Base-by-base conservation (phyloP, 2,797 vertebrate species). In the Dipus sagitta region DNA sequence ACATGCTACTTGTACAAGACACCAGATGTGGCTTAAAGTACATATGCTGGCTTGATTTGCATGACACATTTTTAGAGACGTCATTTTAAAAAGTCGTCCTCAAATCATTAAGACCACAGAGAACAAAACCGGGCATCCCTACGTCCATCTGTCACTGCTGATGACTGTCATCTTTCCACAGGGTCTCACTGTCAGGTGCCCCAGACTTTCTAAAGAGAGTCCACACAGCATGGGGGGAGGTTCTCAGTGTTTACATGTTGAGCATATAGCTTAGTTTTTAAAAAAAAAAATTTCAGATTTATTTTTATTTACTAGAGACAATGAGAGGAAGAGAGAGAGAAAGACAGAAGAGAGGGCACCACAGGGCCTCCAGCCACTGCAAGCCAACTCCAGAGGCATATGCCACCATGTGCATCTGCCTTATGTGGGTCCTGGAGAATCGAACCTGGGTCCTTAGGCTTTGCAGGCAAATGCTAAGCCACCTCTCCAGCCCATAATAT, bases 81-180 rank as follows among this genome's bases (percentile, higher is more conserved):
- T 11, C 1, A 3, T 71, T 72, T 74, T 17, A n/a, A 68, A 78
- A 70, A 54, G 21, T 26, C 26, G 60, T 60, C n/a, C 65, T 12
- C 14, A 86, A 32, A 79, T 67, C 80, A 81, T 65, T 87, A 88
- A 90, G 65, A 77, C 42, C n/a, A 70, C 71, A 80, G 68, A 84
- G 15, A 64, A 81, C 82, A 54, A 75, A 60, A 26, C 0, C 28
- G 15, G 26, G 11, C 10, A 68, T 60, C 47, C 30, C 26, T 79
- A 9, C 9, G 42, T 47, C 1, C 1, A 52, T 86, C n/a, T 67
- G 17, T 76, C 30, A 5, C 79, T 52, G 84, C 34, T 80, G 47
- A 65, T 54, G n/a, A 70, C 21, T 52, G 12, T 68, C 2, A 5
- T 38, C 54, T 90, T 82, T 62, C 42, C 54, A 34, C 54, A 30